These are phyloP conservation scores for Sphenopsis melanotis DNA, from an alignment of 2,797 vertebrate species.

Conservation along the genomic window DNA sequence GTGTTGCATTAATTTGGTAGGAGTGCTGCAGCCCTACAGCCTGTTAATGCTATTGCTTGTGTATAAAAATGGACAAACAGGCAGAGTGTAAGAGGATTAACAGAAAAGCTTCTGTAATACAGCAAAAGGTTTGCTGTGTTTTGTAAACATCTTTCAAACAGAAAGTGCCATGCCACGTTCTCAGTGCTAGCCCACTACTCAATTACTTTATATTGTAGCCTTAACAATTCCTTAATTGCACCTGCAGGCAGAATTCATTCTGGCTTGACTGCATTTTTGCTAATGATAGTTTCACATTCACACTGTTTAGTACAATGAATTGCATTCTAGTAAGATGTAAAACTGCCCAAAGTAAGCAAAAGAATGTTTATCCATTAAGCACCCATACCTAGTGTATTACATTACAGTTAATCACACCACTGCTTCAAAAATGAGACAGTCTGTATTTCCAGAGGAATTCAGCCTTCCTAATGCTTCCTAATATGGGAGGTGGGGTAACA, in stretches of 20 bases:
- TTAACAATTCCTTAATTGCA: constrained; percentile 55
- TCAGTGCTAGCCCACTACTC: not conserved
- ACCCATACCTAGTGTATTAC: constrained; percentile 27
- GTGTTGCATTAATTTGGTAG: not conserved
- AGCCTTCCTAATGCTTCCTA: constrained; percentile 26
- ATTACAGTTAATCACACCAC: constrained; percentile 51
- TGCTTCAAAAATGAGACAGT: constrained; percentile 19
- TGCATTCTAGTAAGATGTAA: constrained; percentile 9
- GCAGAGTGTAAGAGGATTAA: constrained; percentile 32
- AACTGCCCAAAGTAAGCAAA: constrained; percentile 39
- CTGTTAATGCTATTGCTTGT: not conserved
- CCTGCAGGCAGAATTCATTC: constrained; percentile 48
- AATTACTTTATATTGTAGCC: not conserved
- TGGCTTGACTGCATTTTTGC: not conserved
- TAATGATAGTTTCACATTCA: constrained; percentile 25
- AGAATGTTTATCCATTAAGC: constrained; percentile 50
- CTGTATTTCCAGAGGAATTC: constrained; percentile 38
- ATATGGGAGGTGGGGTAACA: not conserved
- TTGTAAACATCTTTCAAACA: not conserved
- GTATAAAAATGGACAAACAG: constrained; percentile 14
- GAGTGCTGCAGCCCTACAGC: not conserved
- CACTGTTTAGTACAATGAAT: not conserved
- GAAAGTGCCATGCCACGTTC: not conserved
- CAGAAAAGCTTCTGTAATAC: constrained; percentile 14
- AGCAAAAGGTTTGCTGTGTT: constrained; percentile 9